A percentile compares a stretch with the other conserved stretches of the same genome.
These are phyloP conservation scores for Coleophora flavipennella DNA, from an alignment of 2,888 invertebrate species.

Conservation along the genomic window DNA sequence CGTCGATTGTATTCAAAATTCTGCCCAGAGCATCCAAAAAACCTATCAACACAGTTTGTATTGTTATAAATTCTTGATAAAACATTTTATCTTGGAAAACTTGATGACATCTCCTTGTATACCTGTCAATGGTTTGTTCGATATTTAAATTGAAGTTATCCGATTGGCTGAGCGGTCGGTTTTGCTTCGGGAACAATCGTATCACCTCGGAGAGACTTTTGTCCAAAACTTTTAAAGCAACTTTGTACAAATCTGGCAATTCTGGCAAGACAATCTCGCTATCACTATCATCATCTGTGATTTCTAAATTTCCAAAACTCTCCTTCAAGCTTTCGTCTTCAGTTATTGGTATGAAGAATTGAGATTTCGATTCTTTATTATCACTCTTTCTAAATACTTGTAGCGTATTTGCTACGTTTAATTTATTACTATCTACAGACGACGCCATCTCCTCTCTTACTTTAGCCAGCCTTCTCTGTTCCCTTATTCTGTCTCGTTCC, in stretches of 20 bases:
- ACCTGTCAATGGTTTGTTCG: slow-evolving; percentile 61
- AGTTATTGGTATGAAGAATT: slow-evolving; percentile 61
- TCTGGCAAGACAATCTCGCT: slow-evolving; percentile 41
- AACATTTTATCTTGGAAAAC: slow-evolving; percentile 66
- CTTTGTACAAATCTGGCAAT: slow-evolving; percentile 45
- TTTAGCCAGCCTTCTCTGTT: slow-evolving; percentile 35
- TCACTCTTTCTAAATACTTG: slow-evolving; percentile 61
- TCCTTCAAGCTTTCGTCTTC: slow-evolving; percentile 43
- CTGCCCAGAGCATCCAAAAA: slow-evolving; percentile 40
- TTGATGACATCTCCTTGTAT: slow-evolving; percentile 61
- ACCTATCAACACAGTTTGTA: slow-evolving; percentile 50
- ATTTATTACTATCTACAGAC: slow-evolving; percentile 56
- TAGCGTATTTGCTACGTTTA: slow-evolving; percentile 50
- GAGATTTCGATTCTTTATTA: slow-evolving; percentile 59
- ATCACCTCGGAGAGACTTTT: slow-evolving; percentile 51
- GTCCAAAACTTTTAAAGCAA: slow-evolving; percentile 40
- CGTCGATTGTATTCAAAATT: slow-evolving; percentile 42
- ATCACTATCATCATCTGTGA: slow-evolving; percentile 41
- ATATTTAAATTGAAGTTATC: slow-evolving; percentile 55
- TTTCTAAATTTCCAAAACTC: slow-evolving; percentile 50
- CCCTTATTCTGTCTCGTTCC: slow-evolving; percentile 41
- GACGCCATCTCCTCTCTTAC: slow-evolving; percentile 45
- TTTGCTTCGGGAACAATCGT: slow-evolving; percentile 59
- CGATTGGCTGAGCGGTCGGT: slow-evolving; percentile 59
- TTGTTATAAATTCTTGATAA: slow-evolving; percentile 53